Percentiles rank a stretch among this genome's conserved stretches.
These are phyloP conservation scores for Horisme vitalbata DNA, from an alignment of 2,888 invertebrate species.

Conservation along the genomic window DNA sequence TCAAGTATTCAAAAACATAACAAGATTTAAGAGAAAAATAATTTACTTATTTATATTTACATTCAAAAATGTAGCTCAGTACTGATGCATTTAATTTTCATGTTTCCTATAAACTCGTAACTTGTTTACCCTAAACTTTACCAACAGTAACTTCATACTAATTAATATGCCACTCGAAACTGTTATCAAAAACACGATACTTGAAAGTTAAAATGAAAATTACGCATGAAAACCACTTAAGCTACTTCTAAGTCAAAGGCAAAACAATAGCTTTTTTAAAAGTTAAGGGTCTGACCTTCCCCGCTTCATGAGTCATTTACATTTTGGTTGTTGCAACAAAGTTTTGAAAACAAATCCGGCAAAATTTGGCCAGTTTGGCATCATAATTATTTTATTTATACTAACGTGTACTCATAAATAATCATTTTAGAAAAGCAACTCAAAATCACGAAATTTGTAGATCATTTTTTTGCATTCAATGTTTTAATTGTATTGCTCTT, in stretches of 20 bases:
- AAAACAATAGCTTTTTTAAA: conserved; percentile 29
- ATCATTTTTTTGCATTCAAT: too few relatives aligned
- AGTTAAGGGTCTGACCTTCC: conserved; percentile 15
- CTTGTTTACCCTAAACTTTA: conserved; percentile 1
- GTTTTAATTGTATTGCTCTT: too few relatives aligned
- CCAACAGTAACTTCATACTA: conserved; percentile 12
- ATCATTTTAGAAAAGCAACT: too few relatives aligned
- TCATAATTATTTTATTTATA: too few relatives aligned
- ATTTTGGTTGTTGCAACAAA: not conserved
- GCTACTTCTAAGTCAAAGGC: conserved; percentile 28
- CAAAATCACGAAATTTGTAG: too few relatives aligned
- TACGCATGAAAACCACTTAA: conserved; percentile 23
- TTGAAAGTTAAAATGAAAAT: conserved; percentile 30
- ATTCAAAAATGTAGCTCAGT: too few relatives aligned
- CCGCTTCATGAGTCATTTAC: not conserved
- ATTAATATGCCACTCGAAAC: conserved; percentile 8
- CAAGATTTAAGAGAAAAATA: too few relatives aligned
- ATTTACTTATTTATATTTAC: too few relatives aligned
- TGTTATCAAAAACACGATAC: conserved; percentile 11
- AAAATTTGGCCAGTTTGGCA: not conserved
- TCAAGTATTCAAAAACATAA: too few relatives aligned
- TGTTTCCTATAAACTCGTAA: too few relatives aligned
- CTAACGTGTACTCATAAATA: too few relatives aligned
- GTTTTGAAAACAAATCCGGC: not conserved
- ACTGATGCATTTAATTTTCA: too few relatives aligned